Conservation (phyloP, 2,888 invertebrate species). For the Anorthoa munda region DNA sequence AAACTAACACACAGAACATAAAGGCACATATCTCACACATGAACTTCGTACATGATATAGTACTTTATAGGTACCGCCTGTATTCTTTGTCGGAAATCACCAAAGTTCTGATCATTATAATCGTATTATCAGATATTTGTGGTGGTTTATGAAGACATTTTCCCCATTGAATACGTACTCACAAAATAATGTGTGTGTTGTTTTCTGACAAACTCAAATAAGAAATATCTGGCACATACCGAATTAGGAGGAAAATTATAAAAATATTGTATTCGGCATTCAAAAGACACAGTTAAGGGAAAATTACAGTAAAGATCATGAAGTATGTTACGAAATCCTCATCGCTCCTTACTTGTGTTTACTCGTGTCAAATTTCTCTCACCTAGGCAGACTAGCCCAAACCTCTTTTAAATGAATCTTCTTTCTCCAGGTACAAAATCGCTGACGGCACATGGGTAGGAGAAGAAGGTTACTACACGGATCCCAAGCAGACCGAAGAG, state of each 20-base stretch:
- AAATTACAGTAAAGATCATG: neutral
- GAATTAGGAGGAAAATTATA: neutral
- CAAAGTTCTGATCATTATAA: conserved; percentile 9
- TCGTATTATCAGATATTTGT: neutral
- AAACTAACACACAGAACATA: conserved; percentile 45
- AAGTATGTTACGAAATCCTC: neutral
- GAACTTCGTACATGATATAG: conserved; percentile 5
- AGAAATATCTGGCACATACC: neutral
- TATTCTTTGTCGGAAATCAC: conserved; percentile 13
- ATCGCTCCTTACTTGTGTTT: neutral
- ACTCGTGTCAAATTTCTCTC: neutral
- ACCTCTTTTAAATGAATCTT: neutral
- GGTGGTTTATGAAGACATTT: neutral
- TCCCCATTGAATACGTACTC: neutral
- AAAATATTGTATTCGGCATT: neutral
- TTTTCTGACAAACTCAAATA: conserved; percentile 1
- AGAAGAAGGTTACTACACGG: conserved; percentile 84
- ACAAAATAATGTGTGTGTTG: neutral
- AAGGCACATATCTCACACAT: conserved; percentile 31
- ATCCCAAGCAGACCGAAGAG: conserved; percentile 81
- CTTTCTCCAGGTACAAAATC: conserved; percentile 81
- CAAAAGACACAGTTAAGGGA: neutral
- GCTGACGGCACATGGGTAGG: conserved; percentile 87
- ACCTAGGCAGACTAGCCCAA: neutral
- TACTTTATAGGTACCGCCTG: conserved; percentile 9